phyloP scores from a whole-genome alignment of 2,888 invertebrate genomes.

The Pilophorus perplexus region DNA sequence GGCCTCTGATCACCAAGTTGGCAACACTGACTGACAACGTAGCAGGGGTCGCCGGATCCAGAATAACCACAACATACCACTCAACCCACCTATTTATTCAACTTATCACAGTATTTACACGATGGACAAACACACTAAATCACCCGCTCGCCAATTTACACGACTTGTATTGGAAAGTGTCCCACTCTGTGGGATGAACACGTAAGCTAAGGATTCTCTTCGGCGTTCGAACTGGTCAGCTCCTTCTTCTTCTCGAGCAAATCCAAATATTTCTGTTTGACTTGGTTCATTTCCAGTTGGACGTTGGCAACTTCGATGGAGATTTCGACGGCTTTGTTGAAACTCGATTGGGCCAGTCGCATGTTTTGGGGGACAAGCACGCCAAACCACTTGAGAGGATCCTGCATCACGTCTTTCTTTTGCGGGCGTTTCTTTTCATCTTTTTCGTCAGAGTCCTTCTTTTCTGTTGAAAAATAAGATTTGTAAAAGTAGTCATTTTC shows the following conservation, averaged over 20 bases:
- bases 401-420: conserved; percentile 49
- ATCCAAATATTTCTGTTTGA: conserved; percentile 50
- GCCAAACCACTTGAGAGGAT: conserved; percentile 86
- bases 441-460: conserved; percentile 8
- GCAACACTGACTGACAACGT: too few relatives aligned
- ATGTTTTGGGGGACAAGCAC: conserved; percentile 77
- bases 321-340: conserved; percentile 61
- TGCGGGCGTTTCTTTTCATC: conserved; percentile 18
- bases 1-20: too few relatives aligned
- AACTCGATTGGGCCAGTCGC: conserved; percentile 70
- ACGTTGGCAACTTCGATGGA: conserved; percentile 66
- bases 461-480: background rate
- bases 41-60: too few relatives aligned
- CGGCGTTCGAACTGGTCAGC: background rate
- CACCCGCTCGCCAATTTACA: too few relatives aligned
- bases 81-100: too few relatives aligned
- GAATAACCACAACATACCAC: too few relatives aligned
- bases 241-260: conserved; percentile 25
- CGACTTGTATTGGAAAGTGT: too few relatives aligned
- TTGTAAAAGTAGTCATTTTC: too few relatives aligned
- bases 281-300: conserved; percentile 60
- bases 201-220: background rate
- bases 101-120: too few relatives aligned
- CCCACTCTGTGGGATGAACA: too few relatives aligned
- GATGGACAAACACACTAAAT: too few relatives aligned